Evolutionary conservation across 2,797 vertebrate genomes (phyloP).

Genomic region (Nothura maculosa): DNA sequence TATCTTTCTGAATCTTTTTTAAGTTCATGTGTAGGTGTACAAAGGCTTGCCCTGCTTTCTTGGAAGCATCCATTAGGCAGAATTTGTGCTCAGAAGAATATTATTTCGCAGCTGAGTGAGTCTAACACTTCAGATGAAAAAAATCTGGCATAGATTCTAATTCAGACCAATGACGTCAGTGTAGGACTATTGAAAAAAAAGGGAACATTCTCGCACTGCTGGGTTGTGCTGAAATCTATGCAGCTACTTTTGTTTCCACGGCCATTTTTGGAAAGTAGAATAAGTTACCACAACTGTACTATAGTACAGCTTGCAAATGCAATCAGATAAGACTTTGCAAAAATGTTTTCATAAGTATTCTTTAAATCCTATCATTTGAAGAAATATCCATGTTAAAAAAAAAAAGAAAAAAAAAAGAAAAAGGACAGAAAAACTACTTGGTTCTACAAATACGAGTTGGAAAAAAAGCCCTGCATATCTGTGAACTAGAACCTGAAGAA

Average conservation of each 20-base stretch:
- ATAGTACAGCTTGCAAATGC: background rate
- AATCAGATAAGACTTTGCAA: background rate
- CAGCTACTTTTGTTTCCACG: background rate
- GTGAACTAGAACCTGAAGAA: background rate
- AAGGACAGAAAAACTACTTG: background rate
- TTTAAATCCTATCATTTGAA: background rate
- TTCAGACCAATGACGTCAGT: background rate
- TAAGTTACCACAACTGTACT: background rate
- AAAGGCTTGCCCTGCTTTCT: constrained; percentile 52
- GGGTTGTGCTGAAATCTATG: background rate
- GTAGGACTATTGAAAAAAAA: background rate
- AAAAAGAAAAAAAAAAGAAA: background rate
- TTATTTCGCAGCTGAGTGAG: background rate
- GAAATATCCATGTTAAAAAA: background rate
- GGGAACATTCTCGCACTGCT: background rate
- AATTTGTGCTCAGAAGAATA: constrained; percentile 4
- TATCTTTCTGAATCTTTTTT: constrained; percentile 71
- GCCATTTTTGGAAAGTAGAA: background rate
- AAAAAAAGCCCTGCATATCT: background rate
- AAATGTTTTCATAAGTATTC: background rate
- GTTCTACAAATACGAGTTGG: no score
- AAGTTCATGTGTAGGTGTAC: constrained; percentile 65
- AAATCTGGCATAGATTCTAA: background rate
- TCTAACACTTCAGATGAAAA: background rate
- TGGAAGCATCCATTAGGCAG: constrained; percentile 31